A percentile compares a stretch with the other conserved stretches of the same genome.
Conservation (phyloP, 2,113 vertebrate species). For the Paramormyrops kingsleyae region DNA sequence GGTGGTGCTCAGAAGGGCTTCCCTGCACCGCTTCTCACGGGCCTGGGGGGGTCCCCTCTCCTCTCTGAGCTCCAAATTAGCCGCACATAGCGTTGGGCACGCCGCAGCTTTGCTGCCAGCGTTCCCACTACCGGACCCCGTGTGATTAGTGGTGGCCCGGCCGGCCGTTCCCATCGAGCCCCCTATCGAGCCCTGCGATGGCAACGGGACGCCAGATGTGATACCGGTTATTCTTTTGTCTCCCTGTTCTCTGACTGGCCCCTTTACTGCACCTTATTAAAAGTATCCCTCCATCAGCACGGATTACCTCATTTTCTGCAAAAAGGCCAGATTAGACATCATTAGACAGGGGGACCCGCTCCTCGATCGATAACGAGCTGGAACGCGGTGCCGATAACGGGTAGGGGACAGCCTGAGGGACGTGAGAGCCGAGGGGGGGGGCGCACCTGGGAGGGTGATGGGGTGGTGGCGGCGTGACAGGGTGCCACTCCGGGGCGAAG, state of each 20-base stretch:
- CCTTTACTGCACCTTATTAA: neutral
- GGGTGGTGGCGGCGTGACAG: neutral
- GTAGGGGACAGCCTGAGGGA: neutral
- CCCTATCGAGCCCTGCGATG: neutral
- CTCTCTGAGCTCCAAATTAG: neutral
- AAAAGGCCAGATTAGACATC: neutral
- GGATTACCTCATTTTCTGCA: neutral
- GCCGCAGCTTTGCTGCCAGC: neutral
- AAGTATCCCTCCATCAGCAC: neutral
- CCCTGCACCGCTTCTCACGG: conserved; percentile 8
- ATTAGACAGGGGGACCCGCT: neutral
- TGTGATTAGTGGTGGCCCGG: neutral
- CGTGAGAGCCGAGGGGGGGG: neutral
- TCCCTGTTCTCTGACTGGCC: neutral
- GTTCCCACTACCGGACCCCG: neutral
- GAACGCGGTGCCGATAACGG: neutral
- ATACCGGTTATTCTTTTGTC: conserved; percentile 1
- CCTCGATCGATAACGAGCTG: neutral
- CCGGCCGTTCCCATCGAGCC: neutral
- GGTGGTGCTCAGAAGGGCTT: conserved; percentile 10
- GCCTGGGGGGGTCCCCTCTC: neutral
- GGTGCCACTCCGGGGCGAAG: neutral
- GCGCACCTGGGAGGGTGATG: neutral
- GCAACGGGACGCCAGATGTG: neutral
- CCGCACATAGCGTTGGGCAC: neutral